Percentiles rank a stretch among this genome's conserved stretches.
Conservation (phyloP, 2,797 vertebrate genomes). For the Oceanodroma leucorhoa region DNA sequence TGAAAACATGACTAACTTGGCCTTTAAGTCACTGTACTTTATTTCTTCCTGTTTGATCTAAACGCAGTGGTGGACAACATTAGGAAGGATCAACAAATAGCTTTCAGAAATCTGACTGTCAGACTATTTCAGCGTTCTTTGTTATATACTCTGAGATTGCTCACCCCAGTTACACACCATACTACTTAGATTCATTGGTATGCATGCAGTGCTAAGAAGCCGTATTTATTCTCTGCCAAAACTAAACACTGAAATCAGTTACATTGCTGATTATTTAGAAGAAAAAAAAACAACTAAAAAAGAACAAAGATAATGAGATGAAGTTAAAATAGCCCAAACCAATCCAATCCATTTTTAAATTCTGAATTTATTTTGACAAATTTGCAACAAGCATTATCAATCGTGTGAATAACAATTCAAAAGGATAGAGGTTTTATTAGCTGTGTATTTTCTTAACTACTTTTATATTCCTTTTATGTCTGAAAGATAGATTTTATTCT, state of each 20-base stretch:
- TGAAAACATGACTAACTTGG: constrained; percentile 21
- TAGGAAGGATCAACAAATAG: not conserved
- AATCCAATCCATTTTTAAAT: not conserved
- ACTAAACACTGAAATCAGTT: not conserved
- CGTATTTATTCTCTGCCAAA: not conserved
- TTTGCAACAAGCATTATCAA: not conserved
- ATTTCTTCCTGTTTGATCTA: not conserved
- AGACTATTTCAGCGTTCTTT: not conserved
- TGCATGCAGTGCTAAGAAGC: not conserved
- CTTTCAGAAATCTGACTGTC: not conserved
- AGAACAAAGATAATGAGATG: not conserved
- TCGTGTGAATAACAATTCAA: not conserved
- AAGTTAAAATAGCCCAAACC: not conserved
- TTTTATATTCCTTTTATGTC: not conserved
- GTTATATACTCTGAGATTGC: not conserved
- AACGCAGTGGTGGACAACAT: not conserved
- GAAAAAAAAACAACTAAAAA: not conserved
- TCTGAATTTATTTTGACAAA: constrained; percentile 25
- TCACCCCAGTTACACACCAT: not conserved
- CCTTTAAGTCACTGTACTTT: not conserved
- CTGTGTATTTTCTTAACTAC: not conserved
- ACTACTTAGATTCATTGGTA: not conserved
- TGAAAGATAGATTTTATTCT: not conserved
- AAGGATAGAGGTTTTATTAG: not conserved
- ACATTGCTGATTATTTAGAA: not conserved